A percentile compares a stretch with the other conserved stretches of the same genome.
Evolutionary conservation across 2,797 vertebrate species (phyloP).

Genomic region (Scleropages formosus): DNA sequence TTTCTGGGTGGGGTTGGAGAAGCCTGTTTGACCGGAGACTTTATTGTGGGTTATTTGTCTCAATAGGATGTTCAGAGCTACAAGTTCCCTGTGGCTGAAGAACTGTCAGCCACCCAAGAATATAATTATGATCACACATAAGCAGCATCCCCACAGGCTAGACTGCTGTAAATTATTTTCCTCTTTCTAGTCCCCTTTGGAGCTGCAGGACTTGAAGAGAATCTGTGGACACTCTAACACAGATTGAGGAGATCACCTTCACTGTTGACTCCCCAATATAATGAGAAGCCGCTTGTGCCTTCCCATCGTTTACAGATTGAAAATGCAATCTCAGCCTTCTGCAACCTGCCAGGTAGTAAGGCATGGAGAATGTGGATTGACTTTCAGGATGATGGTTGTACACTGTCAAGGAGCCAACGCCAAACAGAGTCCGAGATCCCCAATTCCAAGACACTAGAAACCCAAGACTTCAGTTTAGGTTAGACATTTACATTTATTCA

Average conservation of each 20-base stretch:
- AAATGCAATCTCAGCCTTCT: slow-evolving; percentile 36
- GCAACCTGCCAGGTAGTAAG: slow-evolving; percentile 21
- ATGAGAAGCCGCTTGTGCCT: not conserved
- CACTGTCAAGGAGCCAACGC: too few relatives aligned
- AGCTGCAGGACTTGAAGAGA: not conserved
- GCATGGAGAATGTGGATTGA: slow-evolving; percentile 48
- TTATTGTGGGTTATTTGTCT: slow-evolving; percentile 1
- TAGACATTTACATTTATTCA: too few relatives aligned
- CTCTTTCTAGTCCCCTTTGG: not conserved
- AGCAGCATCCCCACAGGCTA: not conserved
- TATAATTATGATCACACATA: slow-evolving; percentile 1
- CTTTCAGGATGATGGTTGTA: too few relatives aligned
- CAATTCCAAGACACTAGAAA: too few relatives aligned
- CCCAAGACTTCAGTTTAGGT: too few relatives aligned
- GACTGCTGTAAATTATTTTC: not conserved
- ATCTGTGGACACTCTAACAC: not conserved
- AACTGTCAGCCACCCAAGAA: slow-evolving; percentile 6
- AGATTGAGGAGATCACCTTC: slow-evolving; percentile 20
- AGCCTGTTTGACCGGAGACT: too few relatives aligned
- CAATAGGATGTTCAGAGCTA: slow-evolving; percentile 10
- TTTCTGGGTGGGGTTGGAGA: too few relatives aligned
- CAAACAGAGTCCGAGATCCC: too few relatives aligned
- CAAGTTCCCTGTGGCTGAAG: slow-evolving; percentile 4
- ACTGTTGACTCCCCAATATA: slow-evolving; percentile 31
- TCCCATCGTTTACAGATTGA: slow-evolving; percentile 45